These are phyloP conservation scores for Syndactyla subalaris DNA, from an alignment of 2,797 vertebrate species.

Conservation along the genomic window DNA sequence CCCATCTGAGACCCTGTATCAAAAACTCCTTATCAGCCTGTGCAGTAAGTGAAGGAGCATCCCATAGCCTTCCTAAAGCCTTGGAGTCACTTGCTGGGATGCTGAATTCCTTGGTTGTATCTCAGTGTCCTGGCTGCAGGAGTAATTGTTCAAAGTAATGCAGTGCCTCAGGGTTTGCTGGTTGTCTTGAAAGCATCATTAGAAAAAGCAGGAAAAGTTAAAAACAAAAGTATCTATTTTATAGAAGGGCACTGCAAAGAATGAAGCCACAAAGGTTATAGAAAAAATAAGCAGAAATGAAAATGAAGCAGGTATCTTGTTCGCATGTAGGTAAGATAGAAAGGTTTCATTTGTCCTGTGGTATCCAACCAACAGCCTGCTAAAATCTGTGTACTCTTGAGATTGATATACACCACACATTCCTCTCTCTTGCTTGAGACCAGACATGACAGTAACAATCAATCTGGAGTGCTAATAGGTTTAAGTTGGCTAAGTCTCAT, in stretches of 20 bases:
- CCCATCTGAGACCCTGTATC: neutral
- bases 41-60: neutral
- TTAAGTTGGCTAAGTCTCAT: constrained; percentile 26
- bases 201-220: neutral
- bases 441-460: neutral
- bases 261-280: neutral
- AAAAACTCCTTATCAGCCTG: neutral
- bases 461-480: constrained; percentile 31
- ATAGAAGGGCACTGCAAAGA: neutral
- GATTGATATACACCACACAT: neutral
- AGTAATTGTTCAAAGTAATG: neutral
- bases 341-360: neutral
- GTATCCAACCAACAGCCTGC: neutral
- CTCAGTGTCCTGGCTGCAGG: neutral
- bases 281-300: neutral
- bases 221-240: neutral
- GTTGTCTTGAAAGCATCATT: neutral
- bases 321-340: neutral
- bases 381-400: neutral
- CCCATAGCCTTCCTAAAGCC: neutral
- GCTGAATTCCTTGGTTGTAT: neutral
- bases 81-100: neutral
- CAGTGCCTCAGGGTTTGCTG: neutral
- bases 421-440: neutral
- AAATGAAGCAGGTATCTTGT: neutral